Base-by-base conservation (phyloP, 2,888 invertebrate species). In the Sturmia bella region DNA sequence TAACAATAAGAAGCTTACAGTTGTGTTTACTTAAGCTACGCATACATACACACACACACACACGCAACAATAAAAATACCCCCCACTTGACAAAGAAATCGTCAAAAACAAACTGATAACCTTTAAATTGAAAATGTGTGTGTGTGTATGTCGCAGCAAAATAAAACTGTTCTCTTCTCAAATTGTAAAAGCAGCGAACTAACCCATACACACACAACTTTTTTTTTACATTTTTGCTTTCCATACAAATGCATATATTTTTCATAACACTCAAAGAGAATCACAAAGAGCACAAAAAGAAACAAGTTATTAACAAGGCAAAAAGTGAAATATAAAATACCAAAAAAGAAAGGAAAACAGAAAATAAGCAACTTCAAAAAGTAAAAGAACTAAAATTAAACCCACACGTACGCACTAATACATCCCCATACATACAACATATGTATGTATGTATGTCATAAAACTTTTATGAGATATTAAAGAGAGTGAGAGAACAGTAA, bases 381-480 rank as follows among this genome's bases (percentile, higher is more conserved):
- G 27, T 39, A 63, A 52, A 43, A 59, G 15, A 69, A 57, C 48
- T 64, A 7, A 77, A 70, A 70, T 57, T 50, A 63, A 64, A 56
- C 70, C 70, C 48, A 66, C 57, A 72, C 32, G 1, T 32, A 43
- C 12, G 7, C 61, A 52, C 24, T 15, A n/a, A 32, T 7, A 32
- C 7, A 32, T 9, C 1, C 32, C 32, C 15, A 45, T 7, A 56
- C 45, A 57, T 12, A 24, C n/a, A 43, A 61, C n/a, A n/a, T n/a
- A n/a, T n/a, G n/a, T n/a, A n/a, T n/a, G n/a, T n/a, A n/a, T n/a
- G n/a, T n/a, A 72, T 59, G 50, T 66, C 57, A 57, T 66, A 72
- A 72, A 72, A 78, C 32, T 72, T 78, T 66, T 78, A 78, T 66
- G 72, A 61, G 11, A 9, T 69, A 54, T 39, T 21, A 69, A 54